Conservation (phyloP, 2,113 vertebrate genomes). For the Aythya baeri region DNA sequence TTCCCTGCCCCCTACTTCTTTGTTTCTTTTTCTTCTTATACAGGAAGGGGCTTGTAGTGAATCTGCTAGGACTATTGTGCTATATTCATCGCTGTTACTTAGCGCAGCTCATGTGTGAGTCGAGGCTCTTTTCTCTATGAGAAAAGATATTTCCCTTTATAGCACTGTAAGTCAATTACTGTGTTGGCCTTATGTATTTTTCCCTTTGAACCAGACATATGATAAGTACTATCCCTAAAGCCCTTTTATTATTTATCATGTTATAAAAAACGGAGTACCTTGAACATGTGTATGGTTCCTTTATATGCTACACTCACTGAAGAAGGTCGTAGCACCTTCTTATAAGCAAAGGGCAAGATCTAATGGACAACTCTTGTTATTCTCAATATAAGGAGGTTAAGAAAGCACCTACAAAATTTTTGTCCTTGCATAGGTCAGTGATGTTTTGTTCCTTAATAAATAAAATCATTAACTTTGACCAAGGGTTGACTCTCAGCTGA, state of each 20-base stretch:
- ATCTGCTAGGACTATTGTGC: constrained; percentile 32
- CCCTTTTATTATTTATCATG: background rate
- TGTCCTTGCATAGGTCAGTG: background rate
- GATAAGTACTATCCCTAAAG: background rate
- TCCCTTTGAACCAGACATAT: background rate
- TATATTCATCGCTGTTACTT: constrained; percentile 26
- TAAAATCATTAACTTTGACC: background rate
- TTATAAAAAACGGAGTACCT: background rate
- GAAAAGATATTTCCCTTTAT: constrained; percentile 26
- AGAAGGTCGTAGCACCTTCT: background rate
- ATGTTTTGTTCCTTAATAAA: background rate
- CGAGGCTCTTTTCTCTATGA: background rate
- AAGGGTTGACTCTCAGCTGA: background rate
- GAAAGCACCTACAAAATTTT: background rate
- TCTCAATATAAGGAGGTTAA: background rate
- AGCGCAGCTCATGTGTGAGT: background rate
- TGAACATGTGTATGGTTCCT: background rate
- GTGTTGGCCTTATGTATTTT: background rate
- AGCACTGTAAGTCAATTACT: constrained; percentile 13
- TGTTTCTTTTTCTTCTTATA: constrained; percentile 37
- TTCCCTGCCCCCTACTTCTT: constrained; percentile 17
- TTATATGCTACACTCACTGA: background rate
- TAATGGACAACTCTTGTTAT: background rate
- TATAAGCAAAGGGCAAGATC: background rate
- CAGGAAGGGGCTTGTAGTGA: background rate